A percentile compares a stretch with the other conserved stretches of the same genome.
Evolutionary conservation across 2,113 vertebrate genomes (phyloP).

Genomic region (Canis aureus): DNA sequence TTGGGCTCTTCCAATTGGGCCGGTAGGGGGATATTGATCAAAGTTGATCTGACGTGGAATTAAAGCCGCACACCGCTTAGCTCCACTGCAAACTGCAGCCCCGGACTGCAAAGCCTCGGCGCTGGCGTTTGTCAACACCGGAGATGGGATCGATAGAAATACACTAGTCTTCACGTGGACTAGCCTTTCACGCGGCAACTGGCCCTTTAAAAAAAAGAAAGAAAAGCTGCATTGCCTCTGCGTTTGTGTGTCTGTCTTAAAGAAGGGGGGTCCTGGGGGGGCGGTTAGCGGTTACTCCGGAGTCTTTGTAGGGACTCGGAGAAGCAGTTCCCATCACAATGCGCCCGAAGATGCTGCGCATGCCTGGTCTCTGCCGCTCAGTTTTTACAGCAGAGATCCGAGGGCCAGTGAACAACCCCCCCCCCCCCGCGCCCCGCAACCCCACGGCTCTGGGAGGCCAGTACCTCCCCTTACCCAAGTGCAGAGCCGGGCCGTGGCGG

Average conservation of each 20-base stretch:
- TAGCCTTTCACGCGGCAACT: constrained; percentile 78
- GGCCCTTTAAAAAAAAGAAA: constrained; percentile 63
- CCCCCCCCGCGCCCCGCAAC: neutral
- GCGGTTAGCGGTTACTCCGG: constrained; percentile 62
- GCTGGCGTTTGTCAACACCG: constrained; percentile 85
- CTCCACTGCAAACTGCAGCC: constrained; percentile 85
- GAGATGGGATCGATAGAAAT: constrained; percentile 85
- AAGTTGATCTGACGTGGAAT: constrained; percentile 94
- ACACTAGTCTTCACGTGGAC: constrained; percentile 87
- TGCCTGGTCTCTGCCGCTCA: constrained; percentile 74
- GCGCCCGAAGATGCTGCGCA: constrained; percentile 81
- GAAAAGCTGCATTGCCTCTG: constrained; percentile 83
- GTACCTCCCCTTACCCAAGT: neutral
- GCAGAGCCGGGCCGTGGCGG: neutral
- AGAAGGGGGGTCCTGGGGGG: neutral
- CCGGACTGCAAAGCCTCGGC: constrained; percentile 83
- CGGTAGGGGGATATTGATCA: constrained; percentile 93
- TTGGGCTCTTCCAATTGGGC: constrained; percentile 92
- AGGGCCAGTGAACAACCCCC: constrained; percentile 30
- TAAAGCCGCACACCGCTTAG: constrained; percentile 86
- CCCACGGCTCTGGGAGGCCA: constrained; percentile 22
- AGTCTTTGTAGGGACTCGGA: constrained; percentile 78
- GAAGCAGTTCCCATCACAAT: constrained; percentile 82
- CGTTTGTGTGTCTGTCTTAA: constrained; percentile 26
- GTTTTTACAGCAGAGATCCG: constrained; percentile 77